A percentile compares a stretch with the other conserved stretches of the same genome.
phyloP scores from a whole-genome alignment of 2,888 invertebrate species.

The Icerya purchasi region DNA sequence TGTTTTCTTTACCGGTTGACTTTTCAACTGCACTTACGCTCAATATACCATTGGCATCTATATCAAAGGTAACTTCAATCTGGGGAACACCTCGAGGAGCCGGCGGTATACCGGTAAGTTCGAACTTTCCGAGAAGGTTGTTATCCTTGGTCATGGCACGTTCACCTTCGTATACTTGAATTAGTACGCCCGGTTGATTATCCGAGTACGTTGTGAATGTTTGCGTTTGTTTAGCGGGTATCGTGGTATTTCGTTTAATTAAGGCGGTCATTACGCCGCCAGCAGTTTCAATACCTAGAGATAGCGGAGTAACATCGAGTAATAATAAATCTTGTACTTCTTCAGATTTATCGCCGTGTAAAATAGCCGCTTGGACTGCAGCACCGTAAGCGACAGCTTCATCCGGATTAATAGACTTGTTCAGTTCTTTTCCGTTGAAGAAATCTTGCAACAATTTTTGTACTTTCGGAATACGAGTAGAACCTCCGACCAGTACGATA shows the following conservation, averaged over 20 bases:
- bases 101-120: conserved; percentile 87
- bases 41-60: conserved; percentile 71
- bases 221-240: conserved; percentile 90
- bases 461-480: conserved; percentile 93
- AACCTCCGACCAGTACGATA: conserved; percentile 43
- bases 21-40: conserved; percentile 87
- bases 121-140: conserved; percentile 88
- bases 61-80: conserved; percentile 25
- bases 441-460: conserved; percentile 89
- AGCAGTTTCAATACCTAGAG: conserved; percentile 79
- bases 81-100: conserved; percentile 63
- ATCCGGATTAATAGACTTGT: conserved; percentile 92
- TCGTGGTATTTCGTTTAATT: conserved; percentile 91
- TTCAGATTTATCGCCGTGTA: conserved; percentile 62
- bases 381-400: conserved; percentile 95
- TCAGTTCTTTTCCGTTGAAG: conserved; percentile 89
- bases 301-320: conserved; percentile 79
- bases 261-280: conserved; percentile 89
- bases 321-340: conserved; percentile 76
- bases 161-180: conserved; percentile 83
- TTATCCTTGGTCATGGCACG: conserved; percentile 90
- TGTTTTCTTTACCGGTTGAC: conserved; percentile 75
- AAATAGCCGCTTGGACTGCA: conserved; percentile 86
- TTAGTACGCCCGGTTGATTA: conserved; percentile 88
- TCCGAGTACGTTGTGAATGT: conserved; percentile 94